phyloP scores from a whole-genome alignment of 2,888 invertebrate species.

The Lasioglossum oenotherae region DNA sequence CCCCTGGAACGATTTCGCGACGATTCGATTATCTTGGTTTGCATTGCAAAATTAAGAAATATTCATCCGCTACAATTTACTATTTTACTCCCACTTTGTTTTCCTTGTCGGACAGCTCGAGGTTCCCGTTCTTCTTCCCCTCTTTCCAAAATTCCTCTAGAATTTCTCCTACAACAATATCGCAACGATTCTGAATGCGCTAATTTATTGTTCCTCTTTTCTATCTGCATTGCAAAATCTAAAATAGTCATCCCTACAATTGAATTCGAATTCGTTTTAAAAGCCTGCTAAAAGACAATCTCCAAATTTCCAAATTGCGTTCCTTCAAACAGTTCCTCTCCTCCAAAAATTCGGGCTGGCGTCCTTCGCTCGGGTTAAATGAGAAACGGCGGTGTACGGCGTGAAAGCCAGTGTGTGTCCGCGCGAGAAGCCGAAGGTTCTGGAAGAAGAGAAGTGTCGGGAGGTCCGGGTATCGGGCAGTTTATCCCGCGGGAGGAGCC shows the following conservation, averaged over 20 bases:
- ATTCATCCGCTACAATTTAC: background rate
- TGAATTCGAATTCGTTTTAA: too few relatives aligned
- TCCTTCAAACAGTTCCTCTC: background rate
- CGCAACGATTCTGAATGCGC: too few relatives aligned
- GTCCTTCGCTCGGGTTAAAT: background rate
- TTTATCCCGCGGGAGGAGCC: conserved; percentile 64
- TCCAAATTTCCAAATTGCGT: background rate
- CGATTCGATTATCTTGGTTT: background rate
- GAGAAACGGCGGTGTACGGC: background rate
- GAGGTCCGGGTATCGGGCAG: conserved; percentile 59
- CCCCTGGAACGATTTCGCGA: background rate
- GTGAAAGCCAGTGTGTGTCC: background rate
- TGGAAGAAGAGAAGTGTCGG: conserved; percentile 42
- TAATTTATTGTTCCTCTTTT: too few relatives aligned
- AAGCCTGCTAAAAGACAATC: too few relatives aligned
- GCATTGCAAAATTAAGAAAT: background rate
- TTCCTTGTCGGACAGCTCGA: too few relatives aligned
- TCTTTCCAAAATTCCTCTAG: too few relatives aligned
- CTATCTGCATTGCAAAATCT: too few relatives aligned
- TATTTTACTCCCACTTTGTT: too few relatives aligned
- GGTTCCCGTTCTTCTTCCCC: too few relatives aligned
- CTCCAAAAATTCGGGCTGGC: background rate
- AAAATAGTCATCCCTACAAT: too few relatives aligned
- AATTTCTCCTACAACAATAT: too few relatives aligned
- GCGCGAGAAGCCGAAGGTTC: background rate